Evolutionary conservation across 2,888 invertebrate species (phyloP).

Genomic region (Acronicta alni): DNA sequence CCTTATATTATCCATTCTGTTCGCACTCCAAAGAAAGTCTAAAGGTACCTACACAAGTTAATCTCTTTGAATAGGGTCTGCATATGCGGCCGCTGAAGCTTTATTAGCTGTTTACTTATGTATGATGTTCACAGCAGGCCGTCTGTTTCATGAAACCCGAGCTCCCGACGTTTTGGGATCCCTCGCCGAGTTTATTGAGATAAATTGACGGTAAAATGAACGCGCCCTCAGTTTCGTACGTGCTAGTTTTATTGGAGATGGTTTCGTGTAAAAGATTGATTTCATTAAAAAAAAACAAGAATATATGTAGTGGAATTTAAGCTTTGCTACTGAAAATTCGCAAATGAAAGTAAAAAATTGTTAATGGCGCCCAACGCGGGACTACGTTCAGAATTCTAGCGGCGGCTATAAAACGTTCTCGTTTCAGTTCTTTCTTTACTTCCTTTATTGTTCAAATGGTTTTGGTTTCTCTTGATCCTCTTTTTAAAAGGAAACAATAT

Average conservation of each 20-base stretch:
- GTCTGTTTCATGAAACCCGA: conserved; percentile 40
- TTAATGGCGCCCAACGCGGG: conserved; percentile 17
- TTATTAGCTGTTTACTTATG: conserved; percentile 53
- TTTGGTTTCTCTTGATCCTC: not conserved
- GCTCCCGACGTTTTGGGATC: conserved; percentile 27
- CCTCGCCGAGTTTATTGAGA: conserved; percentile 39
- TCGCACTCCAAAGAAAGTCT: conserved; percentile 35
- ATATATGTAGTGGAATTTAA: too few species aligned
- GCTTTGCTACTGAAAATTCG: too few species aligned
- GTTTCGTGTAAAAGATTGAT: conserved; percentile 9
- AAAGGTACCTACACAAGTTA: conserved; percentile 36
- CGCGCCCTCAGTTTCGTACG: conserved; percentile 18
- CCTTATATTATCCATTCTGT: conserved; percentile 40
- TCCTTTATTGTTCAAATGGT: not conserved
- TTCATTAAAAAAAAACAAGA: conserved; percentile 4
- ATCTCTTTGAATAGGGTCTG: conserved; percentile 37
- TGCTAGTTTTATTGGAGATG: conserved; percentile 18
- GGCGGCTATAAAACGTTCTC: not conserved
- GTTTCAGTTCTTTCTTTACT: not conserved
- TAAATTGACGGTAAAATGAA: conserved; percentile 44
- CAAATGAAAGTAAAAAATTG: not conserved
- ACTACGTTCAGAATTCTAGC: not conserved
- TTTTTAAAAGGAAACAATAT: not conserved
- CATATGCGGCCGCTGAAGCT: conserved; percentile 42
- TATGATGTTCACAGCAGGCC: conserved; percentile 40